Evolutionary conservation across 2,113 vertebrate genomes (phyloP).

Genomic region (Ariopsis seemanni): DNA sequence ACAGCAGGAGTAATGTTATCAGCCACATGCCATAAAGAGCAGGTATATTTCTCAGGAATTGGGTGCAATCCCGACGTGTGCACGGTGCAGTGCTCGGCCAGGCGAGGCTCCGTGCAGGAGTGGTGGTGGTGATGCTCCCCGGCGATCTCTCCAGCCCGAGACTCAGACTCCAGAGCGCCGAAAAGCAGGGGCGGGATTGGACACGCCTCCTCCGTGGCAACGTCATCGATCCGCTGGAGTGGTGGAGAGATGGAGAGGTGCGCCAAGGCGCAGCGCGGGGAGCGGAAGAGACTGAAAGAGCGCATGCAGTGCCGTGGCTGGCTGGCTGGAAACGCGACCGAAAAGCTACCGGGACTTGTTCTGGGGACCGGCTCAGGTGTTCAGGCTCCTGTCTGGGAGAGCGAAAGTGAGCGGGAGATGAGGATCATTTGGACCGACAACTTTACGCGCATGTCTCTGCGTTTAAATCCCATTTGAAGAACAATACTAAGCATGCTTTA

Average conservation of each 20-base stretch:
- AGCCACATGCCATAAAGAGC: slow-evolving; percentile 99
- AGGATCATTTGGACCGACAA: neutral
- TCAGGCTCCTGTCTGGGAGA: neutral
- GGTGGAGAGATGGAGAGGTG: slow-evolving; percentile 58
- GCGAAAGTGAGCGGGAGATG: neutral
- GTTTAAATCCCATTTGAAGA: neutral
- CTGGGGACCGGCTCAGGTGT: neutral
- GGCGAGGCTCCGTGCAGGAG: slow-evolving; percentile 77
- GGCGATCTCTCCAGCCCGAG: slow-evolving; percentile 79
- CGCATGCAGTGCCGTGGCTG: neutral
- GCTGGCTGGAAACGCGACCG: neutral
- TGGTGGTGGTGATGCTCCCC: slow-evolving; percentile 74
- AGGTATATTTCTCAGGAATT: slow-evolving; percentile 86
- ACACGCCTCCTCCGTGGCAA: slow-evolving; percentile 84
- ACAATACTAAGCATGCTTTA: neutral
- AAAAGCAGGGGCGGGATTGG: slow-evolving; percentile 74
- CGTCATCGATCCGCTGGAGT: slow-evolving; percentile 65
- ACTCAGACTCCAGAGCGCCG: slow-evolving; percentile 75
- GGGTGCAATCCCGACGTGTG: slow-evolving; percentile 85
- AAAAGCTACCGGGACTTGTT: neutral
- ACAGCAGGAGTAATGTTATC: slow-evolving; percentile 99
- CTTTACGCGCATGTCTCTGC: neutral
- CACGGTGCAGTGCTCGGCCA: slow-evolving; percentile 78
- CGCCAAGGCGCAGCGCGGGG: slow-evolving; percentile 47
- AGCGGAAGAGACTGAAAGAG: slow-evolving; percentile 25